Base-by-base conservation (phyloP, 2,888 invertebrate genomes). In the Mesorhabditis spiculigera region DNA sequence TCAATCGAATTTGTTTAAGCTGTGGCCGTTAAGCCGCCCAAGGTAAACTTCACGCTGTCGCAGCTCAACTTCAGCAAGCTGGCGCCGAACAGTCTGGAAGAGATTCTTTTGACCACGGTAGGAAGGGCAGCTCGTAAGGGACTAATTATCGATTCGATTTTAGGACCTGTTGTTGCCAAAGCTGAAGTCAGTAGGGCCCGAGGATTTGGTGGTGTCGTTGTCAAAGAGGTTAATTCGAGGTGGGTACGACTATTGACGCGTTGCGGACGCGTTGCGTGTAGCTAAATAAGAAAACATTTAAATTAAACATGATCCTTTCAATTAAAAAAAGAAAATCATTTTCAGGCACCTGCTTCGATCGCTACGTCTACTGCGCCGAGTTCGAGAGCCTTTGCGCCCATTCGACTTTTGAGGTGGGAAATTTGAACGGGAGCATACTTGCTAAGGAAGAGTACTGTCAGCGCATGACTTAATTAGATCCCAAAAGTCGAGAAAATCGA, bases 341-440 rank as follows among this genome's bases (percentile, higher is more conserved):
- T 50, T 50, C 58, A 50, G 58, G 58, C 58, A 50, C 58, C n/a
- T 50, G 58, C n/a, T 50, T 50, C 58, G 58, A 50, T n/a, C 58
- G 58, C 8, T 50, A 50, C 58, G n/a, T 50, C n/a, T 50, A 50
- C n/a, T 50, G 58, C n/a, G 58, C 10, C 8, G 58, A 50, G n/a
- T 50, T 50, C n/a, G 10, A n/a, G 8, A 50, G 10, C 10, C 58
- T 50, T n/a, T 50, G 58, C 58, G n/a, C 58, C n/a, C 58, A 50
- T 50, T n/a, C 58, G n/a, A 50, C 58, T 10, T 50, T 50, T 50
- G 58, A 50, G 58, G 58, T 50, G 10, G 58, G 58, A 28, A 28
- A 28, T 28, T 28, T 28, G 28, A 28, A 28, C 28, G 28, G 28
- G 28, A 28, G 28, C 28, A 28, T 28, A 28, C 28, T 3, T 28